Percentiles rank a stretch among this genome's conserved stretches.
Evolutionary conservation across 2,797 vertebrate genomes (phyloP).

Genomic region (Crypturellus tataupa): DNA sequence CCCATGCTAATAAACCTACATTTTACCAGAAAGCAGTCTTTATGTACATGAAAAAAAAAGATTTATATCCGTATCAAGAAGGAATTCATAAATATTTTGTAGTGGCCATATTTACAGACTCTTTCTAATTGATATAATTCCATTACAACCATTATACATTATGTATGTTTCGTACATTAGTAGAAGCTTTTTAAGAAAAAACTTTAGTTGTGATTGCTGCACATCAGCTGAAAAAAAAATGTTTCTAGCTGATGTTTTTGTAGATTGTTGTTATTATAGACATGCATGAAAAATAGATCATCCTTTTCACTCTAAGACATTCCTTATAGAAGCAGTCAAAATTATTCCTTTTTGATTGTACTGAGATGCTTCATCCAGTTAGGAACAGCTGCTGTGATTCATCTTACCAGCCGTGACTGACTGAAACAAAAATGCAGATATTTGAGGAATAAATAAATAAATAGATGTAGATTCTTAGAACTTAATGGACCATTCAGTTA

Average conservation of each 20-base stretch:
- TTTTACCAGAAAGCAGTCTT: background rate
- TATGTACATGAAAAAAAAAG: background rate
- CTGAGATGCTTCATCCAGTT: background rate
- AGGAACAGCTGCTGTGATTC: background rate
- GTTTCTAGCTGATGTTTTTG: background rate
- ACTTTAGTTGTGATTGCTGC: background rate
- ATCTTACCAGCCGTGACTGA: background rate
- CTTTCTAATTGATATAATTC: background rate
- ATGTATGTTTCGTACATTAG: background rate
- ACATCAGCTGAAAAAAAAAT: background rate
- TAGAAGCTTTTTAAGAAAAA: background rate
- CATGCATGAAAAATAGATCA: background rate
- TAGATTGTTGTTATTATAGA: background rate
- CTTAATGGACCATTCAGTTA: background rate
- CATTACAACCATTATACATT: background rate
- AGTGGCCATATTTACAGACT: background rate
- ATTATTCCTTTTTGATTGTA: background rate
- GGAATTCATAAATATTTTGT: background rate
- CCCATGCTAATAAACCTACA: background rate
- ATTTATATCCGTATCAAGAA: background rate
- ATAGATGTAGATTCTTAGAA: background rate
- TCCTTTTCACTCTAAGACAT: background rate
- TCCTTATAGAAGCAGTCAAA: background rate
- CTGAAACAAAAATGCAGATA: background rate
- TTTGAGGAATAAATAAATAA: background rate